Evolutionary conservation across 2,797 vertebrate genomes (phyloP), one percentile per base, ranked within the genome.

Genomic region (Austrolebias charrua): DNA sequence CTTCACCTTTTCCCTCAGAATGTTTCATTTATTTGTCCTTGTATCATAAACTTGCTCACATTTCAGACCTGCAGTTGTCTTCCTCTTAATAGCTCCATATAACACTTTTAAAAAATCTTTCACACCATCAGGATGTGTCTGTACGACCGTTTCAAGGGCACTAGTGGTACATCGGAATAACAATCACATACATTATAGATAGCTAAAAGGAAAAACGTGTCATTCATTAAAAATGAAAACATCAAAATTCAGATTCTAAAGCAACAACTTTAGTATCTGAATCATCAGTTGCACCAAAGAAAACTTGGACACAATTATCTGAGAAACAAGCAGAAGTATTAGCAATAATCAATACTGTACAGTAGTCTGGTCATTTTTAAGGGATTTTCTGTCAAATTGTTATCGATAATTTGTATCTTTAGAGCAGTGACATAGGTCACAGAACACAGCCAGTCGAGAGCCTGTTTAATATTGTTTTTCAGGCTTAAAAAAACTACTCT

Each of bases 41-140:
- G 16, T 29, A 1, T 55, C 0, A 1, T 56, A 57, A 77, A 73
- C 55, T 40, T 59, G 28, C 4, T 33, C 1, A 58, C 50, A 28
- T 49, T 18, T 66, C 47, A 45, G 45, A 48, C 55, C 50, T 68
- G 64, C 55, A 66, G 1, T 29, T 57, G 33, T 63, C 44, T 11
- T 38, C 56, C 4, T 24, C 4, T 55, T 46, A 64, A 48, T n/a
- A 35, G 15, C 29, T 18, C 51, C n/a, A 35, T 38, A 38, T 42
- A 28, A 55, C 38, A 55, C 13, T 42, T 9, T 15, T 40, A n/a
- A 8, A 12, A 6, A 29, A 15, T 2, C 43, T 16, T 56, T 56
- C 4, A 44, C 11, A 6, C 19, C 2, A 13, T 28, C 54, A 43
- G 15, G 6, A 1, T n/a, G 15, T 24, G 19, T 4, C 15, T 44